Evolutionary conservation across 2,797 vertebrate genomes (phyloP).

Genomic region (Diglossa cyanea): DNA sequence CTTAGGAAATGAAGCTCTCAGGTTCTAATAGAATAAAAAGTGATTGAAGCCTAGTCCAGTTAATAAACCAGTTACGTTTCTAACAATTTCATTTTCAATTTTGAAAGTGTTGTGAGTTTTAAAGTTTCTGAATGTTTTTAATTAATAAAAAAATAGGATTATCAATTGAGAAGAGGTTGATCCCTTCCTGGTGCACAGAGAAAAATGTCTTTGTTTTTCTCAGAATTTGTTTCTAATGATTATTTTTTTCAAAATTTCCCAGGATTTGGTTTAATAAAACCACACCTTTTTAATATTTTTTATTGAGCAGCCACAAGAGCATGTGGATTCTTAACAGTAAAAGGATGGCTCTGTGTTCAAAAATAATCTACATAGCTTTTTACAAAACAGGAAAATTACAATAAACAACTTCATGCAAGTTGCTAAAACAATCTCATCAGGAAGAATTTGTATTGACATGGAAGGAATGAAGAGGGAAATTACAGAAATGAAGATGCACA

Average conservation of each 20-base stretch:
- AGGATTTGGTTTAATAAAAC: not conserved
- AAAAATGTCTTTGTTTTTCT: not conserved
- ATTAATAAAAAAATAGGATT: not conserved
- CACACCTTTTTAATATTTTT: not conserved
- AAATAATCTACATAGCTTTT: conserved; percentile 11
- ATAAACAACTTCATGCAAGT: not conserved
- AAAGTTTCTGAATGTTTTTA: not conserved
- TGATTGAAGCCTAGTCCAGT: not conserved
- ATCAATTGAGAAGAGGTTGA: not conserved
- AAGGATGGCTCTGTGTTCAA: not conserved
- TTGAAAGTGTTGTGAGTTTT: not conserved
- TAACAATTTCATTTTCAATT: not conserved
- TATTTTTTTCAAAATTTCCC: not conserved
- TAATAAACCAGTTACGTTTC: not conserved
- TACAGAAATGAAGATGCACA: conserved; percentile 6
- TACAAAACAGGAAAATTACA: not conserved
- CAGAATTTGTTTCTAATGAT: not conserved
- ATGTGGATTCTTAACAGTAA: not conserved
- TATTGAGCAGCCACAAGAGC: not conserved
- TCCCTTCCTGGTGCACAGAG: not conserved
- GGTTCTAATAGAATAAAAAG: not conserved
- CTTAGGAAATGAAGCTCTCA: not conserved
- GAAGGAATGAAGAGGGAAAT: conserved; percentile 3
- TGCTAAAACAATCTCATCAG: conserved; percentile 31
- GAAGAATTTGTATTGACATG: not conserved